Percentiles rank a stretch among this genome's conserved stretches.
phyloP scores from a whole-genome alignment of 1,140 invertebrate species.

The Lepidostoma basale region DNA sequence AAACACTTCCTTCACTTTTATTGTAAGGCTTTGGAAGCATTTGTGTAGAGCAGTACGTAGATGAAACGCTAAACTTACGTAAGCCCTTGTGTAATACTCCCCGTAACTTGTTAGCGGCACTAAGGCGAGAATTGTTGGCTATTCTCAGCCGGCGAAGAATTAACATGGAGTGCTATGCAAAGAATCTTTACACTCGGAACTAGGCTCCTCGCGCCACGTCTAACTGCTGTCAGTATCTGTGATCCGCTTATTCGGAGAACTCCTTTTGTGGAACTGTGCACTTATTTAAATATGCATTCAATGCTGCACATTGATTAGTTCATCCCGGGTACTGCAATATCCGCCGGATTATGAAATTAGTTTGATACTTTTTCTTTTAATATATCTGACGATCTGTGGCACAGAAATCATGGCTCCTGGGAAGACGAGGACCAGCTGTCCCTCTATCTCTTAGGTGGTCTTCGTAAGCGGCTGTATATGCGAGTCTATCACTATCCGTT shows the following conservation, averaged over 20 bases:
- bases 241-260: background rate
- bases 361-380: too few species aligned
- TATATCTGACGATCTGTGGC: too few species aligned
- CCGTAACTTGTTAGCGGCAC: constrained; percentile 10
- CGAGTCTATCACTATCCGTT: too few species aligned
- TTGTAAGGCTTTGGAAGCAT: background rate
- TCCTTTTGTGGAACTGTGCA: background rate
- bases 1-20: background rate
- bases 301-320: background rate
- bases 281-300: background rate
- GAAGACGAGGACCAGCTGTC: too few species aligned
- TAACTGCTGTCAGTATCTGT: too few species aligned
- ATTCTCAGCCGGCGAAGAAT: constrained; percentile 2
- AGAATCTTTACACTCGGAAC: constrained; percentile 2
- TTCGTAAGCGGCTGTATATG: too few species aligned
- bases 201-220: too few species aligned
- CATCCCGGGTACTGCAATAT: background rate
- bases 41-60: background rate
- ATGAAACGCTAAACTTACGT: constrained; percentile 19
- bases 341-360: too few species aligned
- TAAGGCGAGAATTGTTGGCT: constrained; percentile 19
- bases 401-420: too few species aligned
- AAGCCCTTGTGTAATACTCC: constrained; percentile 18
- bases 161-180: constrained; percentile 3
- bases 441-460: too few species aligned